Percentiles rank a stretch among this genome's conserved stretches.
Conservation (phyloP, 2,113 vertebrate genomes). For the Ornithorhynchus anatinus region DNA sequence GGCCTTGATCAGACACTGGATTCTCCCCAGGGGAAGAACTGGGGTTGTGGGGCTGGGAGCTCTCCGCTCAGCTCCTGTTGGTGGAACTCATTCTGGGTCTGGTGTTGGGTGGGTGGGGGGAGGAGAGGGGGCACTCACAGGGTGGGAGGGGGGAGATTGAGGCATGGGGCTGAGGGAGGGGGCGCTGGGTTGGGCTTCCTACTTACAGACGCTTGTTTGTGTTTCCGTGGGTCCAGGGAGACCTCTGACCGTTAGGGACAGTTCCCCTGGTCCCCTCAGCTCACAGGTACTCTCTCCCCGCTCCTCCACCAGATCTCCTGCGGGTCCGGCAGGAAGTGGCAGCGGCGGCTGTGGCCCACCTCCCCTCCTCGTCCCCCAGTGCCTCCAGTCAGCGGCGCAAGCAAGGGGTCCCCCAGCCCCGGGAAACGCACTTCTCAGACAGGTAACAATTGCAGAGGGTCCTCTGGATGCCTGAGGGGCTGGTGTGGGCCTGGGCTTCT, state of each 20-base stretch:
- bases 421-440: conserved; percentile 87
- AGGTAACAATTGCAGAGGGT: conserved; percentile 73
- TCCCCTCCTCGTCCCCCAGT: conserved; percentile 77
- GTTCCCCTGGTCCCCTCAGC: background rate
- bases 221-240: background rate
- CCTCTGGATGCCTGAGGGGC: background rate
- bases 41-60: too few species aligned
- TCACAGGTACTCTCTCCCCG: background rate
- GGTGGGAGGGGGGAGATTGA: background rate
- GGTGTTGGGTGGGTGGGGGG: background rate
- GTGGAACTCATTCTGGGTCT: too few species aligned
- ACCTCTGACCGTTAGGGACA: background rate
- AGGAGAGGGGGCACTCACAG: background rate
- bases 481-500: background rate
- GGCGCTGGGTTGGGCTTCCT: background rate
- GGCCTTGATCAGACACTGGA: too few species aligned
- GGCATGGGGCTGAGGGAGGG: background rate
- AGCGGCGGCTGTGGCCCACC: conserved; percentile 82
- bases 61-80: too few species aligned
- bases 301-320: conserved; percentile 77
- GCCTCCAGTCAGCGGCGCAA: conserved; percentile 90
- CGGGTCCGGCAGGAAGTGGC: conserved; percentile 88
- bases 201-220: background rate
- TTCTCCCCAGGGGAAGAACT: too few species aligned
- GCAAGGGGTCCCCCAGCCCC: conserved; percentile 89